Evolutionary conservation across 2,888 invertebrate species (phyloP), one percentile per base, ranked within the genome.

Genomic region (Himalopsyche japonica): DNA sequence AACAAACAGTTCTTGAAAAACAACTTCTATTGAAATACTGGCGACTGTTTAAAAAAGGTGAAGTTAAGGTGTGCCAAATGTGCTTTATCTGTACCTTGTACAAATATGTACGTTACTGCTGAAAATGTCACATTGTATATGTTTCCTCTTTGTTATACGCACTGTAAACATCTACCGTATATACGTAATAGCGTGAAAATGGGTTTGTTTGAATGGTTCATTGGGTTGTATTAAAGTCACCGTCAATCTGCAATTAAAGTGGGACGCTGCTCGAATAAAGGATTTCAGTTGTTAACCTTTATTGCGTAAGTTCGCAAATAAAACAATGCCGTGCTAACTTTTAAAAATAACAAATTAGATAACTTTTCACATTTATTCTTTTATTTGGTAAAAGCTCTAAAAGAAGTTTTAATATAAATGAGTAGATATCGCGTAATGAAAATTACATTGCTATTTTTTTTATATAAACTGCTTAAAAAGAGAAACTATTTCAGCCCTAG

Each of bases 161-260:
- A 70, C 70, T 24, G 70, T 70, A 30, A 27, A 70, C 27, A 15
- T 15, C 43, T 70, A 30, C 12, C 15, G 30, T 70, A 57, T 57
- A 24, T 57, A 30, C 30, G 27, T 70, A 70, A 70, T 15, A 70
- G 70, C 70, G 70, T 70, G 70, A 70, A 70, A 70, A 70, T 70
- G 30, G 70, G 70, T 70, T 70, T 70, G 70, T 77, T 32, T 77
- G 49, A 76, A 82, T 49, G 49, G 49, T 77, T 70, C 70, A 79
- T 79, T 78, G 57, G 82, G 47, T 30, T 34, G 43, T 82, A 79
- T 49, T 85, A 80, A 82, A 80, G 80, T 84, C 82, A 49, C 76
- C 81, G 79, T 85, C 83, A 85, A 85, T 85, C 82, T 79, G 82
- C 83, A 85, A 80, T 85, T 85, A 84, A 85, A 83, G 32, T 76